phyloP scores from a whole-genome alignment of 53 echinoderm and acorn worm species.

The Astropecten irregularis region DNA sequence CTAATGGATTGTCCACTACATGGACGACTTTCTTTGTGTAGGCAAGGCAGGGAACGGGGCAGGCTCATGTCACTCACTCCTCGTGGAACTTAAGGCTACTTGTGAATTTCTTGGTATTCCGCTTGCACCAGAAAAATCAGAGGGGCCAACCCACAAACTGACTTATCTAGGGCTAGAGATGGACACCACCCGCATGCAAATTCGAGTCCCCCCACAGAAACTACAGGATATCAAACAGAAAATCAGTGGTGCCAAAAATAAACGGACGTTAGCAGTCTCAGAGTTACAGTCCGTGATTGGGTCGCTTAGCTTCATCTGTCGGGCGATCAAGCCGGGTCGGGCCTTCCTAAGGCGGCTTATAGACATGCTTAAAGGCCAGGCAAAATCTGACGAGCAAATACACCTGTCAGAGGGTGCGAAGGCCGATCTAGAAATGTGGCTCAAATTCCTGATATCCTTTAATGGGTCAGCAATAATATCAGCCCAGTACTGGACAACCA shows the following conservation, averaged over 20 bases:
- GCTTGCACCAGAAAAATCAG: background rate
- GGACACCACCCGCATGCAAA: background rate
- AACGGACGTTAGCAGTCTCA: background rate
- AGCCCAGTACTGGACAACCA: background rate
- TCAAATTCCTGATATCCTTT: background rate
- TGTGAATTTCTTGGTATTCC: constrained; percentile 7
- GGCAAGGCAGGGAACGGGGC: background rate
- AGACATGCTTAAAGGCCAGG: background rate
- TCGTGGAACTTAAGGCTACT: background rate
- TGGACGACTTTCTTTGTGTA: constrained; percentile 43
- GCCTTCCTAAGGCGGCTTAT: constrained; percentile 18
- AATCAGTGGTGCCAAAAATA: background rate
- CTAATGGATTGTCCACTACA: constrained; percentile 36
- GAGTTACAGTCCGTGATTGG: constrained; percentile 37
- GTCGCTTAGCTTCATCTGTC: constrained; percentile 6
- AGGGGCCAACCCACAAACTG: background rate
- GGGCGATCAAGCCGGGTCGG: constrained; percentile 11
- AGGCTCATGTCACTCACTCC: background rate
- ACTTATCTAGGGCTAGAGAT: constrained; percentile 30
- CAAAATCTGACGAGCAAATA: background rate
- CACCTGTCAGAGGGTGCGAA: constrained; percentile 10
- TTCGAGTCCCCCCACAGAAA: constrained; percentile 21
- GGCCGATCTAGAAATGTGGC: background rate
- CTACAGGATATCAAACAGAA: background rate
- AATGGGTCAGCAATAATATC: background rate